phyloP scores from a whole-genome alignment of 2,888 invertebrate species.

The Dryobota labecula region DNA sequence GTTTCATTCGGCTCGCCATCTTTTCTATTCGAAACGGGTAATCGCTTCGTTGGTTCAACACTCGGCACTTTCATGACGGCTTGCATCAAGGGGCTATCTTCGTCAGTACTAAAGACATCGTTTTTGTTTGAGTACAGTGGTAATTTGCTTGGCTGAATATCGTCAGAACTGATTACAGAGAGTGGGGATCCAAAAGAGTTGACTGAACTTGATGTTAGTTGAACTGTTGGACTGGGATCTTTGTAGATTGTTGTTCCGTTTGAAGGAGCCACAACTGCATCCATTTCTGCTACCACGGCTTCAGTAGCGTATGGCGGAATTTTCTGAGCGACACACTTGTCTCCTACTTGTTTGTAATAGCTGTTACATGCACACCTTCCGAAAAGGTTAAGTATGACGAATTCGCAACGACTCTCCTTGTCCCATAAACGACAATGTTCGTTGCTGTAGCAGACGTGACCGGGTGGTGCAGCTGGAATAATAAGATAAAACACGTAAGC shows the following conservation, averaged over 20 bases:
- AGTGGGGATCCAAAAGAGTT: conserved; percentile 71
- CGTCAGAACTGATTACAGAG: conserved; percentile 72
- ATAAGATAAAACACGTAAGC: conserved; percentile 57
- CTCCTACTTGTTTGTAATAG: conserved; percentile 92
- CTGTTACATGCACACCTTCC: conserved; percentile 96
- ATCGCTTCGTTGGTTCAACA: conserved; percentile 79
- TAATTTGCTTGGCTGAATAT: conserved; percentile 80
- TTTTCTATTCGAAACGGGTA: conserved; percentile 81
- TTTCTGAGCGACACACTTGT: conserved; percentile 90
- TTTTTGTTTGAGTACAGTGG: conserved; percentile 82
- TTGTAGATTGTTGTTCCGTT: conserved; percentile 63
- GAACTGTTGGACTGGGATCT: conserved; percentile 73
- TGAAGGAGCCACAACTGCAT: conserved; percentile 69
- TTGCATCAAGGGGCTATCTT: conserved; percentile 86
- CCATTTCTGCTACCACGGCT: conserved; percentile 84
- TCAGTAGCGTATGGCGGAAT: conserved; percentile 79
- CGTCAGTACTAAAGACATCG: conserved; percentile 83
- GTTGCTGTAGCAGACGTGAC: conserved; percentile 97
- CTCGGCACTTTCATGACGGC: conserved; percentile 85
- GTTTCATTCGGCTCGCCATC: conserved; percentile 85
- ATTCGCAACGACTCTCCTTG: conserved; percentile 96
- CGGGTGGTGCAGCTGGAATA: conserved; percentile 94
- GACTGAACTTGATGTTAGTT: conserved; percentile 61
- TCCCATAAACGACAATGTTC: conserved; percentile 97
- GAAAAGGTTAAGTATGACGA: conserved; percentile 96